Percentiles rank a stretch among this genome's conserved stretches.
These are phyloP conservation scores for Trissoscelio sp. DNA, from an alignment of 2,888 invertebrate species.

Conservation along the genomic window DNA sequence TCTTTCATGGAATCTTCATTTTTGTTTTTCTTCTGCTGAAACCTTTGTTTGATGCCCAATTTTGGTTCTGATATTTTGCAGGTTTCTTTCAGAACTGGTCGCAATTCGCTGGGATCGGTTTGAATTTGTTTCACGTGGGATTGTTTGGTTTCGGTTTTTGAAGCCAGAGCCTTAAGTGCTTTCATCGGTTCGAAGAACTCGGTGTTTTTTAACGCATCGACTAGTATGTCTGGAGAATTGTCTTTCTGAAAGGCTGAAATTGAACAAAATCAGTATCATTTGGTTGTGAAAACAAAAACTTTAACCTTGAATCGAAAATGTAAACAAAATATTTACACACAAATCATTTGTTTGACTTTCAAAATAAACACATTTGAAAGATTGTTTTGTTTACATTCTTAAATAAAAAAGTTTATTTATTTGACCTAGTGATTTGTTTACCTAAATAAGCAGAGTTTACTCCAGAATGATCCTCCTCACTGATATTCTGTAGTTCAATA, in stretches of 20 bases:
- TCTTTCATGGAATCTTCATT: constrained; percentile 79
- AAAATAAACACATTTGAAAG: no score
- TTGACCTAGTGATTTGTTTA: constrained; percentile 19
- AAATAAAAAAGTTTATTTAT: background rate
- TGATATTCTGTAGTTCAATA: constrained; percentile 66
- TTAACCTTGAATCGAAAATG: no score
- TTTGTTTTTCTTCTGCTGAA: constrained; percentile 86
- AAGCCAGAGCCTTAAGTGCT: constrained; percentile 83
- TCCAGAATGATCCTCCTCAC: constrained; percentile 55
- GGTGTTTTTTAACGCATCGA: constrained; percentile 85
- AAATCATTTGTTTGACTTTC: no score
- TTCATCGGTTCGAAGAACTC: constrained; percentile 85
- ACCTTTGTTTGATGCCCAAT: constrained; percentile 85
- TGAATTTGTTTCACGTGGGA: constrained; percentile 82
- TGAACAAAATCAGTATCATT: background rate
- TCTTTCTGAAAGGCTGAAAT: constrained; percentile 84
- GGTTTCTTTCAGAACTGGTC: constrained; percentile 23
- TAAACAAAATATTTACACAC: no score
- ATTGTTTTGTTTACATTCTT: no score
- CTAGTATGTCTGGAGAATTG: constrained; percentile 78
- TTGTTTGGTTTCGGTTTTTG: constrained; percentile 81
- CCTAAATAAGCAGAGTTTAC: constrained; percentile 52
- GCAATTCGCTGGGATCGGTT: constrained; percentile 85
- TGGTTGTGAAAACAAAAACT: background rate
- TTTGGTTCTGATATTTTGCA: constrained; percentile 86